Evolutionary conservation across 2,797 vertebrate genomes (phyloP), one percentile per base, ranked within the genome.

Genomic region (Anabacerthia variegaticeps): DNA sequence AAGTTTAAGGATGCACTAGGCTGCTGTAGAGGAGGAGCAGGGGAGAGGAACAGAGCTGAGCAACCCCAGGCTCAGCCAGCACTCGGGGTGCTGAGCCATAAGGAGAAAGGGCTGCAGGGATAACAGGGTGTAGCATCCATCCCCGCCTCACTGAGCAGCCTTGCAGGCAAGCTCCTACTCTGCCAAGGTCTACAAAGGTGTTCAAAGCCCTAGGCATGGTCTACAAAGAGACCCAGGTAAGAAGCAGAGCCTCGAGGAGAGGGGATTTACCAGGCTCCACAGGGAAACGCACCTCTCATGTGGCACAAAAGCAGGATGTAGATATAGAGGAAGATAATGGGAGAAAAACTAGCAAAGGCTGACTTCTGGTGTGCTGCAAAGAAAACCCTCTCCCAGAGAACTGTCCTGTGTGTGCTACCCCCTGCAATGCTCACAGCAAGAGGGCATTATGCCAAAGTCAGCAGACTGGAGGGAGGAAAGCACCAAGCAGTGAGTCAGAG

Each of bases 121-220:
- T 20, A 34, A 46, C 1, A 0, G 6, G 34, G 5, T 52, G 32
- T 21, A 9, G 48, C 37, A 30, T 21, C 8, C 52, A 37, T 17
- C 9, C 49, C 59, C 6, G 34, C 56, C 75, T 63, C 34, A 3
- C 46, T 2, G 7, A 54, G 59, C 20, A 30, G 21, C 67, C 55
- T 55, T 41, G 36, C 34, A 39, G 68, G 74, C 10, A 28, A 52
- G 7, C 6, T 46, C 68, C 41, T 17, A n/a, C 58, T 56, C 82
- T 69, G 80, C 63, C 74, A 49, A 21, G n/a, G 62, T 58, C 78
- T 30, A 32, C 74, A 44, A 54, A 68, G 4, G 21, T 0, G 19
- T 18, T 28, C 69, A 7, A 56, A 78, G 14, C 18, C 8, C 0
- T 3, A 1, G 37, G 37, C 1, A 0, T 2, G 37, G 15, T n/a